phyloP scores from a whole-genome alignment of 2,888 invertebrate species.

The Desoria tigrina region DNA sequence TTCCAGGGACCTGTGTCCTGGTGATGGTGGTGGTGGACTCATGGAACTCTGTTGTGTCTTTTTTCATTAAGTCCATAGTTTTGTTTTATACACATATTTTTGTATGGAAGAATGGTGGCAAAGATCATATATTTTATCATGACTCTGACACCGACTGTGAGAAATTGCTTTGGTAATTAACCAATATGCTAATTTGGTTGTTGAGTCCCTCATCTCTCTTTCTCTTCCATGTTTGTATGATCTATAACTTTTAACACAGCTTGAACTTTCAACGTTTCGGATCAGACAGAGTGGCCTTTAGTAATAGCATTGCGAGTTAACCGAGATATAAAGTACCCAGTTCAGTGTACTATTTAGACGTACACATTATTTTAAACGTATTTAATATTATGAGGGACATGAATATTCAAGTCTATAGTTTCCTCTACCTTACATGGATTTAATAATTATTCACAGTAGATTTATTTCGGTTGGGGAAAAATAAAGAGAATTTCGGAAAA shows the following conservation, averaged over 20 bases:
- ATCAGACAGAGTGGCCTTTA: not conserved
- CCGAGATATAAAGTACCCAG: no score
- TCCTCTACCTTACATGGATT: constrained; percentile 6
- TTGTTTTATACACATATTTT: constrained; percentile 1
- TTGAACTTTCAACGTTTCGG: constrained; percentile 15
- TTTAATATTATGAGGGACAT: not conserved
- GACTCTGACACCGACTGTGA: constrained; percentile 23
- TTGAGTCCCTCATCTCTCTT: constrained; percentile 13
- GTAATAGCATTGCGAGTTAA: no score
- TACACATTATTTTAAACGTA: not conserved
- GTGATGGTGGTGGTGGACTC: not conserved
- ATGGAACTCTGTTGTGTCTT: not conserved
- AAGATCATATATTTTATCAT: constrained; percentile 11
- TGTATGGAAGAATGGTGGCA: constrained; percentile 16
- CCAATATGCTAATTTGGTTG: constrained; percentile 32
- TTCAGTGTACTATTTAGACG: no score
- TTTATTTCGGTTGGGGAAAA: constrained; percentile 21
- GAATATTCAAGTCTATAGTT: constrained; percentile 17
- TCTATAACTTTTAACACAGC: constrained; percentile 20
- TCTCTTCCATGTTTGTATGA: constrained; percentile 14
- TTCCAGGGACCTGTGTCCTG: no score
- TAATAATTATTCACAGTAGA: constrained; percentile 22
- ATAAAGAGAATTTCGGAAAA: constrained; percentile 15
- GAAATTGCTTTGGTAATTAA: constrained; percentile 31
- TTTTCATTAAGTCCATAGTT: constrained; percentile 1